Conservation (phyloP, 2,888 invertebrate species). For the Metallyticus violacea region DNA sequence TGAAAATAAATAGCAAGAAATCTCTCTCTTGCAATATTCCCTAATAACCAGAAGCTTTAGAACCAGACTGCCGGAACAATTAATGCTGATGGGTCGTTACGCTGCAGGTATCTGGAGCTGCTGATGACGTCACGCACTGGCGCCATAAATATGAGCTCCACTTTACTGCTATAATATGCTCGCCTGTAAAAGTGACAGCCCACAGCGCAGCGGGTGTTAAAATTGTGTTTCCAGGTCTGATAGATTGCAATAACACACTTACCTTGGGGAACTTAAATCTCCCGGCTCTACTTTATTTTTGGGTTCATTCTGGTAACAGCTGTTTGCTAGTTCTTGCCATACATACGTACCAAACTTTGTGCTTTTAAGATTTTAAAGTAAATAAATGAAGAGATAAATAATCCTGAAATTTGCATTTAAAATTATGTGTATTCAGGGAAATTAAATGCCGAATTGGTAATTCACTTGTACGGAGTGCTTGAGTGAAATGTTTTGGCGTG, state of each 20-base stretch:
- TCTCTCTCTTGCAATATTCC: not conserved
- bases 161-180: not conserved
- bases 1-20: not conserved
- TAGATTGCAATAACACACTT: not conserved
- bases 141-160: not conserved
- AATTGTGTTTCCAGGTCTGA: not conserved
- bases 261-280: too few species aligned
- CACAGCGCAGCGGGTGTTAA: not conserved
- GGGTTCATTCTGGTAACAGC: too few species aligned
- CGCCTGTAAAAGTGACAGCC: not conserved
- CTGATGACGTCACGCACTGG: not conserved
- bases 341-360: too few species aligned
- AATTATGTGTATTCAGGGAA: too few species aligned
- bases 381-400: too few species aligned
- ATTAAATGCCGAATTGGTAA: too few species aligned
- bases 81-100: not conserved
- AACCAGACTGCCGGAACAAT: not conserved
- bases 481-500: too few species aligned
- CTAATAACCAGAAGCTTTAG: not conserved
- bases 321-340: too few species aligned
- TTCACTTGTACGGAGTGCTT: too few species aligned
- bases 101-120: not conserved
- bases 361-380: too few species aligned
- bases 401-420: too few species aligned
- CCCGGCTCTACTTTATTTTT: too few species aligned